Base-by-base conservation (phyloP, 2,888 invertebrate species). In the Tachina grossa region DNA sequence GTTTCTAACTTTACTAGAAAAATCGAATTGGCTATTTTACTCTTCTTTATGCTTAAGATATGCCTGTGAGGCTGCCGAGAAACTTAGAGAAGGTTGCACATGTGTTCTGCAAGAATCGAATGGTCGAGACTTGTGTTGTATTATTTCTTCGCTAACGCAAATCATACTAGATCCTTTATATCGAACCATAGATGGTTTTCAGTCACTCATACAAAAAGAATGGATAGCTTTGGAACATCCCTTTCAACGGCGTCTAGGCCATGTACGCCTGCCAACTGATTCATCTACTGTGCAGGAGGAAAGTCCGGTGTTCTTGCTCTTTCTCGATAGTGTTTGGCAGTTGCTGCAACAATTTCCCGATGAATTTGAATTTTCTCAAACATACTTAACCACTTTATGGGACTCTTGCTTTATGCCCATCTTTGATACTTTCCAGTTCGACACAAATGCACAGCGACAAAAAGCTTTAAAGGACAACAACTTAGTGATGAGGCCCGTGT, bases 161-260 rank as follows among this genome's bases (percentile, higher is more conserved):
- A 93, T 99, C 72, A 93, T 98, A 65, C 92, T 98, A 79, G 98
- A 99, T 94, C 95, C 97, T 0, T 93, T 96, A 91, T 97, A 94
- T 92, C 94, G 98, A 75, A 97, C 97, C 6, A 94, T 97, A 85
- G 94, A 94, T 55, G 98, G 98, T 74, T 98, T 99, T 92, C 97
- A 98, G 93, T 95, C 96, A 79, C 94, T 99, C 53, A 93, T 99
- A 76, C 98, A 98, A 93, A 97, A 98, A 91, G 98, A 99, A 91
- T 99, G 99, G 98, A 94, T 98, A 5, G 96, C 97, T 1, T 93
- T 98, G 87, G 98, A 98, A 41, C 98, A 99, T 93, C 98, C 97
- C 1, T 98, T 98, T 92, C 91, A 91, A 71, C 91, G 91, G 13
- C 91, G 97, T 71, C 92, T 96, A 86, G 96, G 96, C 0, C 96